Conservation (phyloP, 2,888 invertebrate species). For the Coleophora flavipennella region DNA sequence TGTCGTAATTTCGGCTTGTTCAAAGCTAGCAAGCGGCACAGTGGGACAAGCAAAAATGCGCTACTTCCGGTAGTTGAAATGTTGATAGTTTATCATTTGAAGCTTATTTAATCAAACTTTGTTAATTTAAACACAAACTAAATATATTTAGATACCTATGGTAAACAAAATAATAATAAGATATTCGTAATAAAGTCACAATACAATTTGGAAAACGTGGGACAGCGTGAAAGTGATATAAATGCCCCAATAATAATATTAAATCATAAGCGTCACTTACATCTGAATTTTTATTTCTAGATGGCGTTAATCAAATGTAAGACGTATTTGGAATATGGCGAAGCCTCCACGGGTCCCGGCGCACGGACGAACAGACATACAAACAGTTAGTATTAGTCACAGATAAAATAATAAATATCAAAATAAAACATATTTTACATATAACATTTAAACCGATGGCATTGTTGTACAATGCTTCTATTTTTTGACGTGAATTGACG, state of each 20-base stretch:
- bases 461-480: too few relatives aligned
- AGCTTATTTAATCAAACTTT: background rate
- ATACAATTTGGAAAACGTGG: background rate
- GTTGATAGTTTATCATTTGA: too few relatives aligned
- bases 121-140: background rate
- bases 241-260: background rate
- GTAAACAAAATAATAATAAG: background rate
- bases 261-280: too few relatives aligned
- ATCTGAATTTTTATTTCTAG: constrained; percentile 5
- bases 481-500: too few relatives aligned
- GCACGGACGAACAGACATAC: background rate
- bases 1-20: too few relatives aligned
- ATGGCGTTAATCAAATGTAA: constrained; percentile 14
- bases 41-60: too few relatives aligned
- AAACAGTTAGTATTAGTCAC: background rate
- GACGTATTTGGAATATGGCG: background rate
- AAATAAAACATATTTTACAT: too few relatives aligned
- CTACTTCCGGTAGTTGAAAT: too few relatives aligned
- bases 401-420: too few relatives aligned
- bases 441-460: too few relatives aligned
- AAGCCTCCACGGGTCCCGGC: background rate
- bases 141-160: background rate
- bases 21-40: too few relatives aligned
- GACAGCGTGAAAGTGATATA: background rate
- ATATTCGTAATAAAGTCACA: background rate